Percentiles rank a stretch among this genome's conserved stretches.
Conservation (phyloP, 2,797 vertebrate genomes). For the Poecilia gillii region DNA sequence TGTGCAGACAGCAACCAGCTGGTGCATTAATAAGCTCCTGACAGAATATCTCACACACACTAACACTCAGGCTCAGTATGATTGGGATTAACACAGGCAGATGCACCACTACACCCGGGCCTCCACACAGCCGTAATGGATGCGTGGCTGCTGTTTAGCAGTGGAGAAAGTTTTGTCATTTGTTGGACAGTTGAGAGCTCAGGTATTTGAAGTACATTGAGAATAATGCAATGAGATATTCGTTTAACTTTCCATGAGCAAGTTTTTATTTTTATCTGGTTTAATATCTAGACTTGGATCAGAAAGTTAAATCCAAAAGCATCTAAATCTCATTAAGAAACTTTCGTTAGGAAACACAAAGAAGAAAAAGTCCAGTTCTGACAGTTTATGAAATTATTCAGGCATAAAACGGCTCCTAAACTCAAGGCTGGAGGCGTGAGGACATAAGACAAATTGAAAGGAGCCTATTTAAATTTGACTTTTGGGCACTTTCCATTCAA, state of each 20-base stretch:
- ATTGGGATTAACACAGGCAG: conserved; percentile 69
- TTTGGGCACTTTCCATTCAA: neutral
- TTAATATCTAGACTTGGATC: conserved; percentile 48
- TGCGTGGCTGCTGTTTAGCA: conserved; percentile 45
- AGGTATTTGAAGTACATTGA: conserved; percentile 54
- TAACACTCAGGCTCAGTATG: conserved; percentile 33
- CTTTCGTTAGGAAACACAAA: neutral
- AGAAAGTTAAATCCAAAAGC: conserved; percentile 5
- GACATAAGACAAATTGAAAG: neutral
- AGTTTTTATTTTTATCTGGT: conserved; percentile 22
- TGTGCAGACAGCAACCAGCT: conserved; percentile 76
- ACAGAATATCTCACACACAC: conserved; percentile 53
- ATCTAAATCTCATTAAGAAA: neutral
- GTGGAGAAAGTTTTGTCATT: conserved; percentile 54
- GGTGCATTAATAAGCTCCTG: conserved; percentile 76
- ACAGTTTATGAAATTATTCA: neutral
- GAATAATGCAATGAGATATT: conserved; percentile 46
- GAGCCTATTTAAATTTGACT: neutral
- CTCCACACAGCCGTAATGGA: conserved; percentile 43
- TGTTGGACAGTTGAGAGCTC: conserved; percentile 30
- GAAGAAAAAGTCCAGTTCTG: neutral
- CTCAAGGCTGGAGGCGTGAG: neutral
- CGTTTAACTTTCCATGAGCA: conserved; percentile 32
- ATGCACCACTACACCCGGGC: conserved; percentile 48
- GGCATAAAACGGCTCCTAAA: neutral